Percentiles rank a stretch among this genome's conserved stretches.
These are phyloP conservation scores for Emydoidea blandingii DNA, from an alignment of 2,797 vertebrate genomes.

Conservation along the genomic window DNA sequence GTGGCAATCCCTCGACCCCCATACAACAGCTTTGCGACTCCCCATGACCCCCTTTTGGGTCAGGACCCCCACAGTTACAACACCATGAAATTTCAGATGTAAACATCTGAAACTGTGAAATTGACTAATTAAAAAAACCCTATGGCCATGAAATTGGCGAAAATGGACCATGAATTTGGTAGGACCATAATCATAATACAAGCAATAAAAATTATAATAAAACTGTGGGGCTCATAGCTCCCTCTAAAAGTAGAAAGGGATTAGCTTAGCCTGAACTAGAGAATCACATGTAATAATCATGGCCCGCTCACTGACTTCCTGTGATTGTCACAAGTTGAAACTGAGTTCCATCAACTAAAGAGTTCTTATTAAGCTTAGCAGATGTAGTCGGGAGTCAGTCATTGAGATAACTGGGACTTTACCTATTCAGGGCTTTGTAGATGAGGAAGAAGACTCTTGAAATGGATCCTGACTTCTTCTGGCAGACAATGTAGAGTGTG, in stretches of 20 bases:
- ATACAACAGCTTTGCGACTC: too few relatives aligned
- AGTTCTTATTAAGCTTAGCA: background rate
- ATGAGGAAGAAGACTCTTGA: background rate
- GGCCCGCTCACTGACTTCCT: background rate
- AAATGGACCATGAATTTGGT: too few relatives aligned
- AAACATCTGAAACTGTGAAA: too few relatives aligned
- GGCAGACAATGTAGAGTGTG: rapidly evolving
- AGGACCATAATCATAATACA: background rate
- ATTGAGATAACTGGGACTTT: constrained; percentile 6
- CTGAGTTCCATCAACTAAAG: background rate
- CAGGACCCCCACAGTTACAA: too few relatives aligned
- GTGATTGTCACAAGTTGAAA: background rate
- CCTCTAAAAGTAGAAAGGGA: background rate
- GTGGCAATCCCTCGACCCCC: too few relatives aligned
- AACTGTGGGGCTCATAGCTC: background rate
- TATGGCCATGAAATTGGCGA: too few relatives aligned
- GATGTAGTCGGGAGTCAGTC: background rate
- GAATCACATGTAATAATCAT: background rate
- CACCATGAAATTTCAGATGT: too few relatives aligned
- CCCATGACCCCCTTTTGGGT: too few relatives aligned
- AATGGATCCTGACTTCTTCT: background rate
- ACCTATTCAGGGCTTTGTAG: background rate
- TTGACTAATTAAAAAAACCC: too few relatives aligned
- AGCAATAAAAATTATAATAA: background rate
- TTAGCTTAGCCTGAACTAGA: background rate